Base-by-base conservation (phyloP, 2,888 invertebrate species). In the Xylocampa areola region DNA sequence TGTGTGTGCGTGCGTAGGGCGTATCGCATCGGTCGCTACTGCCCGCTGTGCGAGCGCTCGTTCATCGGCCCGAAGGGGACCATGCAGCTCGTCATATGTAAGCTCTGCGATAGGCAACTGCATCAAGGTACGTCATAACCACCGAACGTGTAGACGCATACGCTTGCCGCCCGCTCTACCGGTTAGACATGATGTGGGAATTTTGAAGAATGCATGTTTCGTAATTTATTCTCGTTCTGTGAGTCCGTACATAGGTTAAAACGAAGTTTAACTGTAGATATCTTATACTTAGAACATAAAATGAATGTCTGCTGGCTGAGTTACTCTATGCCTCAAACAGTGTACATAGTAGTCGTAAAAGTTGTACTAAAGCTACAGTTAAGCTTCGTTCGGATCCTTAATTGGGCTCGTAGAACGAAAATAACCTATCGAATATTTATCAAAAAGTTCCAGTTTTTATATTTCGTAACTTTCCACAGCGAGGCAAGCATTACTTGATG, bases 21-120 rank as follows among this genome's bases (percentile, higher is more conserved):
- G 86, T 96, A 95, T 94, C 95, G 96, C 92, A 96, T 96, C 93
- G 96, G 96, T 90, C 95, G 95, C 89, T 96, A 95, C 95, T 96
- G 96, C 92, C 96, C 96, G 84, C 94, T 95, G 88, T 96, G 96
- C 94, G 95, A 95, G 85, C 95, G 95, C 91, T 96, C 96, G 91
- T 96, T 95, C 94, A 94, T 95, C 94, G 95, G 95, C 83, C 94
- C 94, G 87, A 95, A 95, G 92, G 95, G 95, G 89, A 95, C 95
- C 85, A 95, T 95, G 94, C 95, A 95, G 89, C 94, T 94, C 89
- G 94, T 94, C 92, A 94, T 94, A 83, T 94, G 94, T 92, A 94
- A 93, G 81, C 93, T 94, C 86, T 94, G 94, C 92, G 94, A 94
- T 94, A 93, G 94, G 90, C 94, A 94, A 87, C 93, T 91, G 82